Evolutionary conservation across 2,113 vertebrate genomes (phyloP).

Genomic region (Indicator indicator): DNA sequence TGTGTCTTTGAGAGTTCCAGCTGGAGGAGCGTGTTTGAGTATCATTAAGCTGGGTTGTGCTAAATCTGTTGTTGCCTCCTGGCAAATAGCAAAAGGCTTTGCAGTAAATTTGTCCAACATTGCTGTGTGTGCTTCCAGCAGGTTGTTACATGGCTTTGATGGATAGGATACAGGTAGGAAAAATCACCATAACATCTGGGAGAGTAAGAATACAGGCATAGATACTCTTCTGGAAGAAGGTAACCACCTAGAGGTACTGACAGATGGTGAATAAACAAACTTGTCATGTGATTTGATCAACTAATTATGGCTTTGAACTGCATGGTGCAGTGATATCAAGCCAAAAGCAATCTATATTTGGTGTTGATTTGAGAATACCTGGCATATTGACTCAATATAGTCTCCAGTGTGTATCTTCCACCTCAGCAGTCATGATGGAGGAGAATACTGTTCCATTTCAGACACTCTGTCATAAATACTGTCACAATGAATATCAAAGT

Average conservation of each 20-base stretch:
- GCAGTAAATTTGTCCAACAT: conserved; percentile 43
- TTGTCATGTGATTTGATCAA: conserved; percentile 24
- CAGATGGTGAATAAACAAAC: conserved; percentile 53
- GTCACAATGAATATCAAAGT: neutral
- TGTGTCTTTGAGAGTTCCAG: conserved; percentile 33
- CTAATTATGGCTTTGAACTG: conserved; percentile 12
- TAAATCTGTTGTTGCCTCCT: neutral
- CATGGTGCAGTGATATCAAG: neutral
- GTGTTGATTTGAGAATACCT: neutral
- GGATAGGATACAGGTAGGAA: conserved; percentile 31
- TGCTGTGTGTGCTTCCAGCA: neutral
- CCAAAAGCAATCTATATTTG: neutral
- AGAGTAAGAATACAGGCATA: neutral
- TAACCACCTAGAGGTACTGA: conserved; percentile 32
- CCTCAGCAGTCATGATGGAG: neutral
- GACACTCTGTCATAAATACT: neutral
- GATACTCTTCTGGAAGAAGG: conserved; percentile 1
- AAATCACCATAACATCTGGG: conserved; percentile 41
- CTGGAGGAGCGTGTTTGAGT: neutral
- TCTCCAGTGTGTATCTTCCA: neutral
- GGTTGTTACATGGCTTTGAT: conserved; percentile 59
- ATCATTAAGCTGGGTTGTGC: conserved; percentile 21
- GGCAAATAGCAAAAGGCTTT: neutral
- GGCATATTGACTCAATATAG: neutral
- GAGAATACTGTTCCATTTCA: neutral